Percentiles rank a stretch among this genome's conserved stretches.
Conservation (phyloP, 2,113 vertebrate genomes). For the Lipophrys pholis region DNA sequence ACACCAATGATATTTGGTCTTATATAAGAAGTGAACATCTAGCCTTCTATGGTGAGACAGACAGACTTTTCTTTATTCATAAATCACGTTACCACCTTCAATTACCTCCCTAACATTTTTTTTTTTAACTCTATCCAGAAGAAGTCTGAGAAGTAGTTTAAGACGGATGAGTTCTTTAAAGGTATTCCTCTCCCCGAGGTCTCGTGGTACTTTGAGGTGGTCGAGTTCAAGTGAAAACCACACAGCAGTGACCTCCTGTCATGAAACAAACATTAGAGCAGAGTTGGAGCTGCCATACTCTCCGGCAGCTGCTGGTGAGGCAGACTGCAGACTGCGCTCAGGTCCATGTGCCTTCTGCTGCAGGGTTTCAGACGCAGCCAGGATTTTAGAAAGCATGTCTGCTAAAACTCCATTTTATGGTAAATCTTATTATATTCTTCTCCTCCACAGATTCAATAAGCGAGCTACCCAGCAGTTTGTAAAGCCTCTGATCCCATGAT, state of each 20-base stretch:
- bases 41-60: slow-evolving; percentile 32
- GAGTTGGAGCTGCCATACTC: slow-evolving; percentile 34
- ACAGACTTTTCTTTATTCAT: slow-evolving; percentile 28
- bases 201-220: background rate
- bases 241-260: slow-evolving; percentile 19
- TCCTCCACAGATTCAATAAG: background rate
- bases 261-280: slow-evolving; percentile 25
- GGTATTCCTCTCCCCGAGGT: background rate
- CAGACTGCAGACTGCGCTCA: slow-evolving; percentile 18
- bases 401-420: background rate
- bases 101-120: slow-evolving; percentile 2
- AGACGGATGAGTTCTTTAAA: background rate
- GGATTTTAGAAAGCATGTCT: background rate
- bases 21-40: slow-evolving; percentile 52
- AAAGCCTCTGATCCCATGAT: background rate
- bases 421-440: background rate
- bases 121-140: too few species aligned
- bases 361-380: slow-evolving; percentile 8
- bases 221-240: background rate
- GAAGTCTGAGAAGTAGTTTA: background rate
- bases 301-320: slow-evolving; percentile 24
- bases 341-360: slow-evolving; percentile 12
- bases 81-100: slow-evolving; percentile 17
- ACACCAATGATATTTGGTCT: slow-evolving; percentile 43
- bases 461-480: background rate